These are phyloP conservation scores for Harmothoe impar DNA, from an alignment of 2,888 invertebrate genomes.

Conservation along the genomic window DNA sequence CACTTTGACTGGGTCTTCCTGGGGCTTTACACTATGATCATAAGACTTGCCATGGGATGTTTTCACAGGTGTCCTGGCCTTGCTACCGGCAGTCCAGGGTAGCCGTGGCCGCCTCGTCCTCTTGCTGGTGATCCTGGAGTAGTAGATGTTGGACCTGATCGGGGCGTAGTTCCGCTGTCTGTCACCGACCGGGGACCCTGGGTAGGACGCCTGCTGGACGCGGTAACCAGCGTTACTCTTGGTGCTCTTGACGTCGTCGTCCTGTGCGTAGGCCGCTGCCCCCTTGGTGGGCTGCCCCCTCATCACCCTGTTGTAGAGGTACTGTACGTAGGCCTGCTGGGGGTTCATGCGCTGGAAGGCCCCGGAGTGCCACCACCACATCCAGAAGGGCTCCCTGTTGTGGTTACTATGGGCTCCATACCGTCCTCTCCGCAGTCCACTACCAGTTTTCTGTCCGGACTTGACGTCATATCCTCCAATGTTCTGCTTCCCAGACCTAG, in stretches of 20 bases:
- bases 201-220: background rate
- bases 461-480: no score
- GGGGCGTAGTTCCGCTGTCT: background rate
- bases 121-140: background rate
- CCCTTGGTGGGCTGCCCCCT: background rate
- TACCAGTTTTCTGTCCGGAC: no score
- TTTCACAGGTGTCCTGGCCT: background rate
- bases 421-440: background rate
- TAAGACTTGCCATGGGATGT: no score
- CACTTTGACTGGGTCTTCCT: background rate
- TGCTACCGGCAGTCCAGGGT: background rate
- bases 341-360: constrained; percentile 17
- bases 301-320: background rate
- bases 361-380: constrained; percentile 43
- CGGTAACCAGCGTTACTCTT: background rate
- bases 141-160: background rate
- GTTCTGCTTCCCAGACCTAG: no score
- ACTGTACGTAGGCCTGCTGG: background rate
- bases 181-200: background rate
- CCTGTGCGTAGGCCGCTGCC: background rate
- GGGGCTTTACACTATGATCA: background rate
- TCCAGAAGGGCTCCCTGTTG: constrained; percentile 35
- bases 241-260: background rate
- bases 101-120: background rate
- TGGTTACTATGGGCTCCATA: background rate